A percentile compares a stretch with the other conserved stretches of the same genome.
Evolutionary conservation across 2,888 invertebrate species (phyloP).

Genomic region (Seira musarum): DNA sequence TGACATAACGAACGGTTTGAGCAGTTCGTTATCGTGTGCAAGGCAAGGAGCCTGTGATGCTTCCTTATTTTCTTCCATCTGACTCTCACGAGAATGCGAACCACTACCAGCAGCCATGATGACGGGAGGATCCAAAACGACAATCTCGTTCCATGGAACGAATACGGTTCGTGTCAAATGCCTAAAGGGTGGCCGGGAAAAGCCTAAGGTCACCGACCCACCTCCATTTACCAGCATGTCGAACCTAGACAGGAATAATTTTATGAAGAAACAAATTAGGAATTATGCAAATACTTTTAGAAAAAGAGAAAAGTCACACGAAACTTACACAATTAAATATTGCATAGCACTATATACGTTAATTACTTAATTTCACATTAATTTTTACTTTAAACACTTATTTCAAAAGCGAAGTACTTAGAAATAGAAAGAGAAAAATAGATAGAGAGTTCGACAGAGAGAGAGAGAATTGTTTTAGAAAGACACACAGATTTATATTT

Average conservation of each 20-base stretch:
- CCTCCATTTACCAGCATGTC: conserved; percentile 99
- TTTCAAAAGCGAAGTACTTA: neutral
- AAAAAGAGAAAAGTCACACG: neutral
- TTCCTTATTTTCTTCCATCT: conserved; percentile 62
- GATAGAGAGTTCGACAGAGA: neutral
- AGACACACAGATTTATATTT: conserved; percentile 30
- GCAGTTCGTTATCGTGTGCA: conserved; percentile 88
- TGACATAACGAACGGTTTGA: conserved; percentile 89
- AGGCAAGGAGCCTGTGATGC: conserved; percentile 77
- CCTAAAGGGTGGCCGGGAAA: conserved; percentile 95
- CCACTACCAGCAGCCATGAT: conserved; percentile 77
- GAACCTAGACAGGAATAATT: conserved; percentile 80
- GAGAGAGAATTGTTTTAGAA: conserved; percentile 24
- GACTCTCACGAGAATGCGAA: conserved; percentile 51
- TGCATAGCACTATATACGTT: no score
- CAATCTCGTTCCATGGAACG: conserved; percentile 98
- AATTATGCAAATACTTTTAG: neutral
- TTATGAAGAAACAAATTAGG: neutral
- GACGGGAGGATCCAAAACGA: conserved; percentile 87
- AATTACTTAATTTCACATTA: neutral
- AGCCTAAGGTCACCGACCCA: conserved; percentile 96
- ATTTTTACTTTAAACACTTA: neutral
- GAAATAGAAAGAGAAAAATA: conserved; percentile 4
- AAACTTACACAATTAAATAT: neutral
- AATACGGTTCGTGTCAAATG: conserved; percentile 90